Conservation (phyloP, 2,797 vertebrate genomes). For the Apogon talboti region DNA sequence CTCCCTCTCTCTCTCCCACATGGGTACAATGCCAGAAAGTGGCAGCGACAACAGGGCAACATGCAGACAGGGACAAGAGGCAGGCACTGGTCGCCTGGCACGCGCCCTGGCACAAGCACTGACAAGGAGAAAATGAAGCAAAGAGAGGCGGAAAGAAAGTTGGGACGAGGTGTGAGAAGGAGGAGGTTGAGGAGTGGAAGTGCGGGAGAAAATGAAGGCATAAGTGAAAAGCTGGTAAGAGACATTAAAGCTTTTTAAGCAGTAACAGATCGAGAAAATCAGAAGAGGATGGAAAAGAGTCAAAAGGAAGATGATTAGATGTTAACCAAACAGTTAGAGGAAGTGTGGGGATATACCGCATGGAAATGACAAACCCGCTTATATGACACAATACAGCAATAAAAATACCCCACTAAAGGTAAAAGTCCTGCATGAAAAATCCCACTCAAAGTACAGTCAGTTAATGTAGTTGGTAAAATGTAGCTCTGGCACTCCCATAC, state of each 20-base stretch:
- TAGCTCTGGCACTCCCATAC: too few species aligned
- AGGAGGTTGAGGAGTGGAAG: slow-evolving; percentile 4
- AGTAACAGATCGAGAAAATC: slow-evolving; percentile 17
- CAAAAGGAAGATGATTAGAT: slow-evolving; percentile 18
- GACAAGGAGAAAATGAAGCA: slow-evolving; percentile 31
- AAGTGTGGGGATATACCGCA: background rate
- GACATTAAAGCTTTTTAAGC: slow-evolving; percentile 21
- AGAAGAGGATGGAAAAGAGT: slow-evolving; percentile 13
- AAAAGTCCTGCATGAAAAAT: too few species aligned
- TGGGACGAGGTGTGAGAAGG: slow-evolving; percentile 9
- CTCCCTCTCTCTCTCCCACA: slow-evolving; percentile 41
- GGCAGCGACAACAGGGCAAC: slow-evolving; percentile 68
- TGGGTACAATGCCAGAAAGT: slow-evolving; percentile 75
- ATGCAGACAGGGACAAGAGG: slow-evolving; percentile 66
- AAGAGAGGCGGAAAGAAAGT: slow-evolving; percentile 20
- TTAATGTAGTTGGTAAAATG: too few species aligned
- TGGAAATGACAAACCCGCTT: slow-evolving; percentile 12
- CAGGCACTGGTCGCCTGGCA: slow-evolving; percentile 59
- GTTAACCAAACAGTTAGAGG: slow-evolving; percentile 2
- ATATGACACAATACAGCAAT: background rate
- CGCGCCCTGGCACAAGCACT: slow-evolving; percentile 53
- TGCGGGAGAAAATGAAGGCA: slow-evolving; percentile 15
- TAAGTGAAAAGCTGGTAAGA: background rate
- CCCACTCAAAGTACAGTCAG: too few species aligned
- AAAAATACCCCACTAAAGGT: too few species aligned